Conservation (phyloP, 2,797 vertebrate genomes). For the Sternotherus odoratus region DNA sequence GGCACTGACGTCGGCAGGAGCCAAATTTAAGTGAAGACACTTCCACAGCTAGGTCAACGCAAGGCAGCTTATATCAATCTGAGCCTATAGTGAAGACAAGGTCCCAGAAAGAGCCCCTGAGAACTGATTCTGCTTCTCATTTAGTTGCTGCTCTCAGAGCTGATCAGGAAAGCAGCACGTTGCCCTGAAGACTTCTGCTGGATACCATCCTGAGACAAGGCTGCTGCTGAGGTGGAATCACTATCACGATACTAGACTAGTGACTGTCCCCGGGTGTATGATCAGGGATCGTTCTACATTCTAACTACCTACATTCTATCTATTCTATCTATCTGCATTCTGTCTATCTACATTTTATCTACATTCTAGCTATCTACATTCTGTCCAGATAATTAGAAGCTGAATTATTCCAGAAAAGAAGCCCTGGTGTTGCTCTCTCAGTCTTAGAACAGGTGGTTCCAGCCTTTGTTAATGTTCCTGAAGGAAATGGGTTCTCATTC, state of each 20-base stretch:
- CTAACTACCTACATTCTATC: no score
- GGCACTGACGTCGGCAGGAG: no score
- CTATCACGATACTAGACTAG: neutral
- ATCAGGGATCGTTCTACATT: accelerated
- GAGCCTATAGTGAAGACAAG: no score
- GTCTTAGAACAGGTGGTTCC: neutral
- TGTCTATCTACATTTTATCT: no score
- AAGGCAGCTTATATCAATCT: no score
- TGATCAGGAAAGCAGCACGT: neutral
- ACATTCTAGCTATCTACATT: no score
- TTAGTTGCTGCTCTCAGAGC: neutral
- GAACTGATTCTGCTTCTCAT: no score
- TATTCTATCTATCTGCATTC: no score
- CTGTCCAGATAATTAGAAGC: accelerated
- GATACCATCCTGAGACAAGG: neutral
- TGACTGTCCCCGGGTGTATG: neutral
- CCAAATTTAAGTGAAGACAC: no score
- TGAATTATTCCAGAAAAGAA: neutral
- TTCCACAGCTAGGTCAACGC: no score
- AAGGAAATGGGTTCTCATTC: conserved; percentile 45
- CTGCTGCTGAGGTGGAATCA: neutral
- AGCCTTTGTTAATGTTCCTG: conserved; percentile 33
- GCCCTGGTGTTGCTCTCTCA: neutral
- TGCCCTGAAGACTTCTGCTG: neutral
- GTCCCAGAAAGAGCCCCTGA: no score